Percentiles rank a stretch among this genome's conserved stretches.
phyloP scores from a whole-genome alignment of 2,888 invertebrate genomes.

The Lepidocyrtinus sp. region DNA sequence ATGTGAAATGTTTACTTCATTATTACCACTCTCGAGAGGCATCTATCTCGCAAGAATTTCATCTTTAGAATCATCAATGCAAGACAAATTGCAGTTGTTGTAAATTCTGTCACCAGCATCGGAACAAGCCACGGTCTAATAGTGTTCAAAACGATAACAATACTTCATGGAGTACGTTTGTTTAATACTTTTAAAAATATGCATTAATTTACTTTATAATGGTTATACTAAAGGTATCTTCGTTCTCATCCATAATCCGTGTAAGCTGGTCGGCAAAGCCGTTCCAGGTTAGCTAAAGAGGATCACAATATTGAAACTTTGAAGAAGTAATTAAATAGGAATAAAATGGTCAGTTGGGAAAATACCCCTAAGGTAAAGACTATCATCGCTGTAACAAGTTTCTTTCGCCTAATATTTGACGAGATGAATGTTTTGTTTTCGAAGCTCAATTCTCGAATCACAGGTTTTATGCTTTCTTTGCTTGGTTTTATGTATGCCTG shows the following conservation, averaged over 20 bases:
- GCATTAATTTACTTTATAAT: no score
- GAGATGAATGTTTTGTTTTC: no score
- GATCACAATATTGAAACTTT: no score
- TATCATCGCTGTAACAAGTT: conserved; percentile 34
- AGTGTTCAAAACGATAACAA: no score
- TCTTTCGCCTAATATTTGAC: conserved; percentile 40
- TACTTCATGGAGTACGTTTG: no score
- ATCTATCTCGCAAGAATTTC: conserved; percentile 1
- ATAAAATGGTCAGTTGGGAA: background rate
- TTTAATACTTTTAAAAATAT: no score
- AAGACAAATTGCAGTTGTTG: background rate
- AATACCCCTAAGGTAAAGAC: conserved; percentile 17
- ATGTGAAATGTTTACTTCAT: no score
- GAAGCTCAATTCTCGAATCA: background rate
- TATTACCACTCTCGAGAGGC: conserved; percentile 15
- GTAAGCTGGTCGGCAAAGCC: conserved; percentile 16
- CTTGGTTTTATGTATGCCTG: conserved; percentile 29
- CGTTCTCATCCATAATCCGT: background rate
- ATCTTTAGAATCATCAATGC: conserved; percentile 20
- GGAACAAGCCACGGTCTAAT: conserved; percentile 31
- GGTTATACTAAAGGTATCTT: conserved; percentile 13
- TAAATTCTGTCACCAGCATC: conserved; percentile 1
- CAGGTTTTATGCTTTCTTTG: background rate
- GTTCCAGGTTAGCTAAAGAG: conserved; percentile 20
- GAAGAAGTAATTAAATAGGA: no score